Base-by-base conservation (phyloP, 2,797 vertebrate genomes). In the Acanthopagrus latus region DNA sequence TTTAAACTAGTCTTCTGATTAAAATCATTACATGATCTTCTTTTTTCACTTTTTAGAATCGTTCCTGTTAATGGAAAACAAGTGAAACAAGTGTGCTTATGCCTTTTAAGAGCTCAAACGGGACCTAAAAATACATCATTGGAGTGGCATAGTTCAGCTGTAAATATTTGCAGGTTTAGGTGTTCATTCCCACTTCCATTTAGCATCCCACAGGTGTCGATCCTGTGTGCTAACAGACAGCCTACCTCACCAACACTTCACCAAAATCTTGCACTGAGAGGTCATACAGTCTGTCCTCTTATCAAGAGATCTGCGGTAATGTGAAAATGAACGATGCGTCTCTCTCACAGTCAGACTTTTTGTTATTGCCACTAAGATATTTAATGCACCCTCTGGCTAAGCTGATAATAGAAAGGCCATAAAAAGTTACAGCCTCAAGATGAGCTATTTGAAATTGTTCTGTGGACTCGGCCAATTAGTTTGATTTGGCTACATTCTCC, bases 401-500 rank as follows among this genome's bases (percentile, higher is more conserved):
- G 29, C 73, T 79, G 68, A 78, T 90, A 85, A 86, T 87, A 84
- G 69, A 82, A 75, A 76, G 63, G 51, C 66, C 70, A 69, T 85
- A 86, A 90, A 91, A 85, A 76, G 68, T 84, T 76, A 76, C 71
- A 54, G 82, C 86, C 74, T 85, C 56, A 74, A 80, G 80, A 88
- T 74, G 78, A 89, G 86, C 87, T 83, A 58, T 81, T 89, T 88
- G 64, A 80, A 84, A 83, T 82, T 79, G 77, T 88, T 88, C 81
- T 80, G 77, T 55, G 59, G 84, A 78, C 68, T 58, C 62, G 76
- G 81, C 74, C 90, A 88, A 91, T 92, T 92, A 89, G 84, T 71
- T 82, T 76, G 84, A 91, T 90, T 88, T 88, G 68, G 60, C 70
- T 52, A 54, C 51, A 58, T 73, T 70, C 51, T 84, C 70, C 71